These are phyloP conservation scores for Anguilla anguilla DNA, from an alignment of 2,797 vertebrate genomes.

Conservation along the genomic window DNA sequence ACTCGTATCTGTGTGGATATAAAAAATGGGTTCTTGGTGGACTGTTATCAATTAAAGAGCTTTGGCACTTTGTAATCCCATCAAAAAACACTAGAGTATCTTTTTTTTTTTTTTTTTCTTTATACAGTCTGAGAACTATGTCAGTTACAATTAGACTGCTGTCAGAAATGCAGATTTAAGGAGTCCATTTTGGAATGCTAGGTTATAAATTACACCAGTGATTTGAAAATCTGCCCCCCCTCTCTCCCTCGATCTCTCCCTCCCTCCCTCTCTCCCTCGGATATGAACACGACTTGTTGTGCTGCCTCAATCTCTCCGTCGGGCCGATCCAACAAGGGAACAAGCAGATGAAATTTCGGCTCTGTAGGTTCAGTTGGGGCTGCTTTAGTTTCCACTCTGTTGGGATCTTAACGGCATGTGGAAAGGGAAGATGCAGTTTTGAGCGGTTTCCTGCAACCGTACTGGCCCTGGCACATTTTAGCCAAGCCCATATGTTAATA, in stretches of 20 bases:
- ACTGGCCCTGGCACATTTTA: neutral
- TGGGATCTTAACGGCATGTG: neutral
- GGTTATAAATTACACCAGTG: neutral
- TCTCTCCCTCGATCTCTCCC: neutral
- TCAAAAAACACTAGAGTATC: too few species aligned
- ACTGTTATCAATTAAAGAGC: neutral
- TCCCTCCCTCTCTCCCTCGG: neutral
- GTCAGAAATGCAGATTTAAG: neutral
- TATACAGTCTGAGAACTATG: neutral
- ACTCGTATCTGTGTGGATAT: neutral
- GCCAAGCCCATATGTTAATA: too few species aligned
- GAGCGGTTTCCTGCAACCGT: neutral
- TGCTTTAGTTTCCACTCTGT: neutral
- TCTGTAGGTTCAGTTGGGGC: neutral
- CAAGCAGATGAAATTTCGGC: neutral
- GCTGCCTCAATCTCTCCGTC: neutral
- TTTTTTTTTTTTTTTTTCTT: neutral
- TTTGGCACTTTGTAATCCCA: neutral
- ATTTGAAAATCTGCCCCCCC: too few species aligned
- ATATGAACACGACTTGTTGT: neutral
- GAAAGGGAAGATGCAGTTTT: neutral
- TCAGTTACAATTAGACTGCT: neutral
- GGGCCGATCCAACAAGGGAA: neutral
- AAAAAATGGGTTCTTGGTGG: neutral
- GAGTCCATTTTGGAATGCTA: neutral